Evolutionary conservation across 2,888 invertebrate species (phyloP), one percentile per base, ranked within the genome.

Genomic region (Hydrotaea diabolus): DNA sequence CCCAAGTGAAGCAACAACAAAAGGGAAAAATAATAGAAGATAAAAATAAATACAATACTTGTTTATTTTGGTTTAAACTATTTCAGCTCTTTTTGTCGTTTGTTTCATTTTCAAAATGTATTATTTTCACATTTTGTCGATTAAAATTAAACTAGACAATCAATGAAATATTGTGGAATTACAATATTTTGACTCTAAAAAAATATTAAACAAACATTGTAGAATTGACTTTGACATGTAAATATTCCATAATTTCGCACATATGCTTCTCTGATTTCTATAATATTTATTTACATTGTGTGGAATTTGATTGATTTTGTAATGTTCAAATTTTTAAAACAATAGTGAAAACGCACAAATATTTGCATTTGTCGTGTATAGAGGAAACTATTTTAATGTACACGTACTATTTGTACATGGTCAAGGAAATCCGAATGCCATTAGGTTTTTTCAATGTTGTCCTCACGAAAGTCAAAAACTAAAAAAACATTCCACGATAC

Each of bases 221-320:
- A n/a, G 3, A 49, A 49, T n/a, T 49, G 49, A 49, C 39, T 39
- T 11, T 39, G 3, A 5, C 9, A 39, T 39, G 39, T 49, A 49
- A 49, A 49, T 7, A 49, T 49, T 49, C n/a, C 2, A n/a, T 13
- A 49, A 49, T 49, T 49, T 43, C 13, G 43, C 15, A n/a, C n/a
- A n/a, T n/a, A n/a, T n/a, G n/a, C n/a, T n/a, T n/a, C n/a, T n/a
- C n/a, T n/a, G 9, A 13, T 43, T 49, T 49, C 7, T n/a, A 7
- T 49, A 49, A 59, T 57, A 53, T 19, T 19, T 53, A 53, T 53
- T 9, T 53, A 21, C 55, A 64, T 36, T 64, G 64, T 36, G n/a
- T n/a, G n/a, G 15, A 2, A 36, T 36, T 64, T 64, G 64, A 64
- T 64, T 31, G 64, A 64, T 64, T 64, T 64, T 64, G 36, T 36